These are phyloP conservation scores for Dinocampus coccinellae DNA, from an alignment of 2,888 invertebrate species.

Conservation along the genomic window DNA sequence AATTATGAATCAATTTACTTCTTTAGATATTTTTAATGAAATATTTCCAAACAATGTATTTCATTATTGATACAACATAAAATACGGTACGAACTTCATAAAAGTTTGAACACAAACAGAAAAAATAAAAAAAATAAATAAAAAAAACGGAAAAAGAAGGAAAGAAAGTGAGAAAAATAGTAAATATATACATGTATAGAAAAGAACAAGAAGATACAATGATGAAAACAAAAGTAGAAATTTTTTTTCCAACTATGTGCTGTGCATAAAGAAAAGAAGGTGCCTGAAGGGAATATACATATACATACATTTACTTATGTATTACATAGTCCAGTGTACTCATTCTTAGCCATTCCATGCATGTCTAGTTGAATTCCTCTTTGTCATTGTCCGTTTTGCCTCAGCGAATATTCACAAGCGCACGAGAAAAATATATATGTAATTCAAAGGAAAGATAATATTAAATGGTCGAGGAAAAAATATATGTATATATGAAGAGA, in stretches of 20 bases:
- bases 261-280: neutral
- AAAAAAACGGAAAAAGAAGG: too few species aligned
- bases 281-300: conserved; percentile 27
- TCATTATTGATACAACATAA: too few species aligned
- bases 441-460: neutral
- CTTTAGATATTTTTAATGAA: too few species aligned
- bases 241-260: too few species aligned
- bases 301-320: conserved; percentile 25
- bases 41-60: too few species aligned
- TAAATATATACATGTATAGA: too few species aligned
- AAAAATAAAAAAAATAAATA: too few species aligned
- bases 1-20: too few species aligned
- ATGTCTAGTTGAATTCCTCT: conserved; percentile 51
- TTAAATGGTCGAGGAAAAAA: neutral
- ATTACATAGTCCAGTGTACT: conserved; percentile 16
- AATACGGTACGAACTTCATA: too few species aligned
- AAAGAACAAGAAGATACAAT: neutral
- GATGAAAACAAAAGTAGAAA: neutral
- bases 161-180: too few species aligned
- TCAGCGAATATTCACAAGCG: conserved; percentile 34
- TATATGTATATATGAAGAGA: too few species aligned
- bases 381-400: conserved; percentile 54
- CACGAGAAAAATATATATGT: conserved; percentile 20
- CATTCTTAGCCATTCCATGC: conserved; percentile 45
- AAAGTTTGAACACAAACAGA: too few species aligned